These are phyloP conservation scores for Indri indri DNA, from an alignment of 2,113 vertebrate species.

Conservation along the genomic window DNA sequence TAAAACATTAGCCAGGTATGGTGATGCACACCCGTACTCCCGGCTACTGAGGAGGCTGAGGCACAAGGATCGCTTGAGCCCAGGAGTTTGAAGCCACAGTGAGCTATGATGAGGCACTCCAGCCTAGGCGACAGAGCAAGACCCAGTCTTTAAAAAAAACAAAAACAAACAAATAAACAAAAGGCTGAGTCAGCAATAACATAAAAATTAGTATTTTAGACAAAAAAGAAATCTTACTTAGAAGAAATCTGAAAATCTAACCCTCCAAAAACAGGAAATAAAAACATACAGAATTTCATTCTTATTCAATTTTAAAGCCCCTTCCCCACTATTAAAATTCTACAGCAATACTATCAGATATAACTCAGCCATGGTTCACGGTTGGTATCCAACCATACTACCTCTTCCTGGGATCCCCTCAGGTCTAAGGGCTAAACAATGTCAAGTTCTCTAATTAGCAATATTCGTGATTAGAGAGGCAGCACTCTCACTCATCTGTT, in stretches of 20 bases:
- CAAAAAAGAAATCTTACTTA: neutral
- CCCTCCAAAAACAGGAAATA: neutral
- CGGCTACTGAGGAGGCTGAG: too few species aligned
- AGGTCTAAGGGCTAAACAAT: neutral
- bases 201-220: neutral
- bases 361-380: neutral
- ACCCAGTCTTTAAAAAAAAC: too few species aligned
- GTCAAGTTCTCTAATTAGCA: neutral
- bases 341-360: neutral
- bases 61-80: too few species aligned
- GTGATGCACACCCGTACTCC: too few species aligned
- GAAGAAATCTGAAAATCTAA: neutral
- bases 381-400: neutral
- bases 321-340: neutral
- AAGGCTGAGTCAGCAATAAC: neutral
- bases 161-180: too few species aligned
- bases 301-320: conserved; percentile 1
- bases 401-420: neutral
- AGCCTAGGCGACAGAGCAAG: too few species aligned
- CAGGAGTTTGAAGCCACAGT: too few species aligned
- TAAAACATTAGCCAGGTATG: too few species aligned
- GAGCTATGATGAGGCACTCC: too few species aligned
- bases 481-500: neutral
- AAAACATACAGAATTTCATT: neutral
- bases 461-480: neutral